Evolutionary conservation across 2,797 vertebrate genomes (phyloP).

Genomic region (Danio tinwini): DNA sequence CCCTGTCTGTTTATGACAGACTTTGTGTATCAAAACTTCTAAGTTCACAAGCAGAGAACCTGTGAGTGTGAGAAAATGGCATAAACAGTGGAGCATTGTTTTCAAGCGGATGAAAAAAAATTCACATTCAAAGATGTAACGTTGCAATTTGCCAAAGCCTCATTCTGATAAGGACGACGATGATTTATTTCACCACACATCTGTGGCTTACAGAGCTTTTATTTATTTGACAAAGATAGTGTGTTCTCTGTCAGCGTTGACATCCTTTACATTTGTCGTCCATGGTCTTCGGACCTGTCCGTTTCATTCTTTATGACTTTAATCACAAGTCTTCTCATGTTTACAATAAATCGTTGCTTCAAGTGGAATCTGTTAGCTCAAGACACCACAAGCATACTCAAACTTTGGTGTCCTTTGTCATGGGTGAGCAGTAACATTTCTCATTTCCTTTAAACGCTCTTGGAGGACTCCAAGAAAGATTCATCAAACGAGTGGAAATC

Average conservation of each 20-base stretch:
- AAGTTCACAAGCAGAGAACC: conserved; percentile 38
- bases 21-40: conserved; percentile 40
- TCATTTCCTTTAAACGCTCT: conserved; percentile 61
- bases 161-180: conserved; percentile 53
- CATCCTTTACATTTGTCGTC: conserved; percentile 38
- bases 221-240: conserved; percentile 48
- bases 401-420: conserved; percentile 57
- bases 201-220: conserved; percentile 49
- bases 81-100: conserved; percentile 60
- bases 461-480: conserved; percentile 51
- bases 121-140: conserved; percentile 47
- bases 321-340: conserved; percentile 50
- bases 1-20: conserved; percentile 40
- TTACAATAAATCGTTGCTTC: conserved; percentile 49
- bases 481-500: conserved; percentile 53
- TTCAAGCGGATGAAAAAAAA: conserved; percentile 44
- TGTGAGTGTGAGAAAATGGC: conserved; percentile 14
- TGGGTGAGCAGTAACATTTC: conserved; percentile 59
- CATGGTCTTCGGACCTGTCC: conserved; percentile 27
- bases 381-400: conserved; percentile 48
- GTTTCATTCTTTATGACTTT: conserved; percentile 44
- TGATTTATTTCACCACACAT: conserved; percentile 58
- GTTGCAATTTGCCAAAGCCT: conserved; percentile 50
- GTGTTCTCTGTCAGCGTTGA: conserved; percentile 40
- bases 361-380: conserved; percentile 42